phyloP scores from a whole-genome alignment of 2,113 vertebrate genomes.

The Mormyrus iriodes region DNA sequence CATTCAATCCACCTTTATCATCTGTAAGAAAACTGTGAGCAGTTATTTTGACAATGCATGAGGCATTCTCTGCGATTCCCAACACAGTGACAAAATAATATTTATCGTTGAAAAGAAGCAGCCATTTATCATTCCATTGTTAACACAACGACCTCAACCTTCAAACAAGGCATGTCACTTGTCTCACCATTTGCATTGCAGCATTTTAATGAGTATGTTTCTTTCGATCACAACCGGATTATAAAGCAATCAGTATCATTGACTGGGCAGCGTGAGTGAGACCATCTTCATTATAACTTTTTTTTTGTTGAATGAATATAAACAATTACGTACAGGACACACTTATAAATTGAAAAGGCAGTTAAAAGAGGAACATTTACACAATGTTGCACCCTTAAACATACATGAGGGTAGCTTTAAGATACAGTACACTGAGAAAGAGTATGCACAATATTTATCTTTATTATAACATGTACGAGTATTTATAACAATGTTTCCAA shows the following conservation, averaged over 20 bases:
- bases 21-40: not conserved
- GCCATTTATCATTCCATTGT: not conserved
- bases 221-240: not conserved
- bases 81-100: not conserved
- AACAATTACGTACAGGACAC: not conserved
- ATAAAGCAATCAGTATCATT: not conserved
- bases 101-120: not conserved
- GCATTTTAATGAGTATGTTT: not conserved
- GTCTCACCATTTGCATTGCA: not conserved
- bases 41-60: not conserved
- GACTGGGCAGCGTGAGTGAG: not conserved
- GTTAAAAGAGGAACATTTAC: not conserved
- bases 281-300: not conserved
- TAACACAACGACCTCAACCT: not conserved
- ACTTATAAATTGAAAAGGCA: not conserved
- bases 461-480: not conserved
- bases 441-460: not conserved
- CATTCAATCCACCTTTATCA: not conserved
- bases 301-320: not conserved
- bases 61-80: not conserved
- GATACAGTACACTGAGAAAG: not conserved
- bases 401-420: not conserved
- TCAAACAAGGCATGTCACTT: not conserved
- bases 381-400: not conserved
- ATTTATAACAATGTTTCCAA: not conserved